Evolutionary conservation across 2,888 invertebrate species (phyloP), one percentile per base, ranked within the genome.

Genomic region (Folsomia candida): DNA sequence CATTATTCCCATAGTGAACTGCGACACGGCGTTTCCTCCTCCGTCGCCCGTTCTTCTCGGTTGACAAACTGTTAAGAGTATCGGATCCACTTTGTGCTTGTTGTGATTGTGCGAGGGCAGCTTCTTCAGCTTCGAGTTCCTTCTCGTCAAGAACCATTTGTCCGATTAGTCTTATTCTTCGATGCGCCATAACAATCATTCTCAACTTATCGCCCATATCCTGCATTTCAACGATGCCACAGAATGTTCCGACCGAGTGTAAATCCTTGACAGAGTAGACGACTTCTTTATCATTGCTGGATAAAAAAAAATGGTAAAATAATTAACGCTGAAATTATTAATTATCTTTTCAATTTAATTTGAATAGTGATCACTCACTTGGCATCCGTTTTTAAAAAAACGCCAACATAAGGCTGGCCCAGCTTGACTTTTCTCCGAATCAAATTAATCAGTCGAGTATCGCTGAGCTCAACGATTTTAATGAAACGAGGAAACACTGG

Each of bases 401-500:
- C 91, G 2, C 98, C 99, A 63, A 96, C 91, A 82, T 99, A 99
- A 0, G 99, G 99, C 83, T 97, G 96, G 83, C 96, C 96, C 20
- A 98, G 84, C 83, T 92, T 92, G 0, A 98, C 94, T 86, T 98
- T 98, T 76, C 95, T 88, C 81, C 96, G 87, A 71, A 99, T 88
- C 61, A 99, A 83, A 82, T 94, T 92, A 82, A 96, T 93, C 68
- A 99, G 85, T 67, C 88, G 86, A 58, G 93, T 92, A 84, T 97
- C 92, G 37, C 91, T 89, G 57, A 97, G 86, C 87, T 98, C 98
- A 75, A 99, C 89, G 79, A 99, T 88, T 85, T 99, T 99, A 80
- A 98, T 96, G 84, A 99, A 99, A 80, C 94, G 89, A 24, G 99
- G 99, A 85, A 99, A 99, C 1, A 99, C 92, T 2, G 98, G 97